Base-by-base conservation (phyloP, 2,888 invertebrate genomes). In the Phortica okadai region DNA sequence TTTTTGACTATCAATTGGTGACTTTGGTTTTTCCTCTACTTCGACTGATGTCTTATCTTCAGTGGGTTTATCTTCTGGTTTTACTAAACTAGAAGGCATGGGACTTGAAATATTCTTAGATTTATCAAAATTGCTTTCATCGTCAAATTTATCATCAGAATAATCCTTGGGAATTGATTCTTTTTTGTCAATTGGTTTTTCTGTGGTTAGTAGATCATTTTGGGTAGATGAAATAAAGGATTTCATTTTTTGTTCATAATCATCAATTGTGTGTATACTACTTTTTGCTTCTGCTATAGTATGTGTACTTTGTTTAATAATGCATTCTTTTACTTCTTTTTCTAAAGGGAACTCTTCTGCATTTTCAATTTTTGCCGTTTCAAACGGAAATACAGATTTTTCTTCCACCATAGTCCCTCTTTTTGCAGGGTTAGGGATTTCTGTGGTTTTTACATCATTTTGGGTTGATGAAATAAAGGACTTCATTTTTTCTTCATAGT, bases 211-310 rank as follows among this genome's bases (percentile, higher is more conserved):
- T 72, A 62, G 25, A 16, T 76, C 74, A 21, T 59, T 66, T n/a
- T 75, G 33, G 73, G n/a, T 70, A 25, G 80, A 74, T 6, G 58
- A 56, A 33, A 76, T 54, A 0, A 85, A 70, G 64, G 77, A 72
- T 42, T 73, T 81, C 1, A 83, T 70, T 64, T 81, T 86, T 42
- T 75, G 73, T 72, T 88, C 87, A 16, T 79, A 76, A n/a, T 82
- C 77, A 58, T 44, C 76, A 50, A 79, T 78, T 73, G 75, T 72
- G 8, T 79, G 80, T 33, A 80, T 81, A 78, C 82, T 77, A 45
- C 83, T 80, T 69, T 70, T 83, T 10, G 83, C 78, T 42, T 88
- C 80, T 11, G 78, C 66, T 33, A 33, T 33, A 33, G 33, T 33
- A 33, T 33, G 33, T 33, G 33, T 73, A 33, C 33, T 5, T 5